These are phyloP conservation scores for Capitella teleta DNA, from an alignment of 1,140 invertebrate species.

Conservation along the genomic window DNA sequence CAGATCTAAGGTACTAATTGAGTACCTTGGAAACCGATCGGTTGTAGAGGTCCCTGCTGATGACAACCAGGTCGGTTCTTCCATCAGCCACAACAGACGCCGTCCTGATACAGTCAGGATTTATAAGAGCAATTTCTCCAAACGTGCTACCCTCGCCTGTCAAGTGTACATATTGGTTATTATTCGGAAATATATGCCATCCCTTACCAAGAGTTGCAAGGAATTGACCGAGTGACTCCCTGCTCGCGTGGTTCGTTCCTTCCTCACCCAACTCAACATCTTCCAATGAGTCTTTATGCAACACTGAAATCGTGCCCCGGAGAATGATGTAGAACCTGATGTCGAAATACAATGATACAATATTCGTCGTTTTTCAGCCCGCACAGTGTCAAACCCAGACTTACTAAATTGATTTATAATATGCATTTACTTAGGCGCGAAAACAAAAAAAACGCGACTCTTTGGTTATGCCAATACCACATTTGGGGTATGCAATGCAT, in stretches of 20 bases:
- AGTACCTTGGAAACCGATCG: conserved; percentile 25
- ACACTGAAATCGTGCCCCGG: conserved; percentile 3
- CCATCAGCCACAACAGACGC: conserved; percentile 34
- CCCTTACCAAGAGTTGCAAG: background rate
- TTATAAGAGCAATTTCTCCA: conserved; percentile 35
- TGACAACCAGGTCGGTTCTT: conserved; percentile 27
- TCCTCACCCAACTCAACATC: conserved; percentile 7
- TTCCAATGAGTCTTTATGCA: conserved; percentile 4
- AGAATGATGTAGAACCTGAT: conserved; percentile 9
- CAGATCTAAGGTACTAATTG: background rate
- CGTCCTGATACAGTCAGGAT: conserved; percentile 30
- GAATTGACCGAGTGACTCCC: background rate
- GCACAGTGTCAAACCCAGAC: too few relatives aligned
- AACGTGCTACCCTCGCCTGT: conserved; percentile 25
- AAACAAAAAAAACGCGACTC: too few relatives aligned
- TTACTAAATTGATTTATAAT: too few relatives aligned
- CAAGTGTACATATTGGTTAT: too few relatives aligned
- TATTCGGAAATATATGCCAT: too few relatives aligned
- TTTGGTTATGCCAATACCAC: too few relatives aligned
- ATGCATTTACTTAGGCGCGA: too few relatives aligned
- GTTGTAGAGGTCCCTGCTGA: conserved; percentile 34
- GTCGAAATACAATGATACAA: background rate
- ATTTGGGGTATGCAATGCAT: too few relatives aligned
- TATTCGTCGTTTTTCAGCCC: too few relatives aligned
- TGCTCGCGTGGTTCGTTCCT: background rate